Base-by-base conservation (phyloP, 2,797 vertebrate species). In the Mormyrops boulengeri region DNA sequence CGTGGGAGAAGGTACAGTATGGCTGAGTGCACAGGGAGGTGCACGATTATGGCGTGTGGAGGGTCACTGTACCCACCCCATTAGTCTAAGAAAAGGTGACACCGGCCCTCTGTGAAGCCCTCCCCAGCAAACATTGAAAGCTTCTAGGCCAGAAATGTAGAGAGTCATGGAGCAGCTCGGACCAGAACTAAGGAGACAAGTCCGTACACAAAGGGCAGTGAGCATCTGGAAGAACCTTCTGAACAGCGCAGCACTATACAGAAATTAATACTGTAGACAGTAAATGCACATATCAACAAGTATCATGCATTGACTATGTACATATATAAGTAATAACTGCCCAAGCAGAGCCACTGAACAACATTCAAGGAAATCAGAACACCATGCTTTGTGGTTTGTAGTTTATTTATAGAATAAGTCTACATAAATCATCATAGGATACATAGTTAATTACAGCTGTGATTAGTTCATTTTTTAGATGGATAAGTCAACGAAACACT, bases 351-450 rank as follows among this genome's bases (percentile, higher is more conserved):
- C 9, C 17, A 4, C n/a, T 26, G 50, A 55, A 22, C 4, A 41
- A 50, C 47, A n/a, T 57, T 19, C 50, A 49, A 88, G 19, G 12
- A 88, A 53, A 62, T 41, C 73, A 73, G 55, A 88, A 88, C 6
- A 53, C 84, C 84, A 55, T 30, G 1, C 6, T 87, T 86, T 91
- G 88, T 55, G 77, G 85, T 88, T 92, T 93, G 91, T n/a, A 19
- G 84, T 92, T 93, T 93, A 93, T 93, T 94, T 94, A 94, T 93
- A 94, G 91, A 94, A 94, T 93, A 92, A 88, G 90, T 92, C 89
- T 93, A 93, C 92, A 92, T 93, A 93, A 94, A 93, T 92, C 91
- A 91, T 92, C 41, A 80, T 92, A 91, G 91, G 90, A 91, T 93
- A 93, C 90, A 92, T 92, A 92, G 89, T 90, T 91, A 91, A 90